Base-by-base conservation (phyloP, 2,113 vertebrate species). In the Camelus bactrianus region DNA sequence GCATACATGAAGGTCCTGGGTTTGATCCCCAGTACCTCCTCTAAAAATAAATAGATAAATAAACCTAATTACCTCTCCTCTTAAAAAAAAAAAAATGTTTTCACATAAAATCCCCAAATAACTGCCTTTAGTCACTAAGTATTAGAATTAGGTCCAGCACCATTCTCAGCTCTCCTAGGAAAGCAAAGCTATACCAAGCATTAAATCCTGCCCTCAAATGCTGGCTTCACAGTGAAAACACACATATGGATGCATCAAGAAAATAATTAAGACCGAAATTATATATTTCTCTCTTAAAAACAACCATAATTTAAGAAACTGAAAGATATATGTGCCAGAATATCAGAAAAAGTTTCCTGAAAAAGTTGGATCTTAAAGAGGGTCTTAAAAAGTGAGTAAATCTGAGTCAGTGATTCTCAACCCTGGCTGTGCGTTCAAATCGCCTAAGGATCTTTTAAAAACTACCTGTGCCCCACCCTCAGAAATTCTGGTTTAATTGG, bases 401-500 rank as follows among this genome's bases (percentile, higher is more conserved):
- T 67, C 30, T 69, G 87, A 94, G 56, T 79, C 83, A 92, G 52
- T 77, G 56, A 58, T 92, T 67, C n/a, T 93, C n/a, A 91, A 56
- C 17, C 14, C 32, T 46, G 19, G 16, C 60, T 90, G 5, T 60
- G 22, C 17, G 0, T 80, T 94, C n/a, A 13, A 92, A 58, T 60
- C 17, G 32, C 75, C 65, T 87, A 67, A 94, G 62, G 50, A 84
- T 79, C 14, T 84, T 95, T 93, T 5, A 69, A 88, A 93, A 38
- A 69, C 28, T 32, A 24, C 17, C 15, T 38, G 12, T 28, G 28
- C 42, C 30, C 26, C 54, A 89, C 87, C 56, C 46, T 97, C 38
- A 83, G 64, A 92, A 87, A 75, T 90, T 82, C 60, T 81, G 28
- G 82, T 26, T 87, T 92, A 79, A 88, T 92, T 94, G 88, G 11